Percentiles rank a stretch among this genome's conserved stretches.
Conservation (phyloP, 2,797 vertebrate genomes). For the Astyanax mexicanus region DNA sequence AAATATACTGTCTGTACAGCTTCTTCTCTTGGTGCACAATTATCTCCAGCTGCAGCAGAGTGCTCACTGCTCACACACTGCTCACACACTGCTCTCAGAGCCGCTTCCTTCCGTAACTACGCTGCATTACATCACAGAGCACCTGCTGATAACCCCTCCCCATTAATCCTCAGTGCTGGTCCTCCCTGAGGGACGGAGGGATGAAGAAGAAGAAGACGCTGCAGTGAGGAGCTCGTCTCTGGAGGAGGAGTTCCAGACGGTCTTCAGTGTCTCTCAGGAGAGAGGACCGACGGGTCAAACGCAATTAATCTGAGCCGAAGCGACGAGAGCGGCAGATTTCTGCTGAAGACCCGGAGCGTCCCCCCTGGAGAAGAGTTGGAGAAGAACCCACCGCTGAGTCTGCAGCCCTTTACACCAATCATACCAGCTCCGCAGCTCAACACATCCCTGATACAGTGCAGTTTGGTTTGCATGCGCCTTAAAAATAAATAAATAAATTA, state of each 20-base stretch:
- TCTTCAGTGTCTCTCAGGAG: neutral
- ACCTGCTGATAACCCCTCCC: neutral
- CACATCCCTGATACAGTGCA: no score
- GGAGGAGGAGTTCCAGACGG: neutral
- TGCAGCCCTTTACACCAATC: neutral
- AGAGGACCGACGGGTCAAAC: neutral
- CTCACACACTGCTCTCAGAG: no score
- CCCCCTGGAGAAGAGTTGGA: neutral
- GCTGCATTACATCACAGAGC: no score
- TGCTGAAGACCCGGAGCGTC: neutral
- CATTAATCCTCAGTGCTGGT: neutral
- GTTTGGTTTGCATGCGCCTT: no score
- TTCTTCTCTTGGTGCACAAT: no score
- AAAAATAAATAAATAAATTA: no score
- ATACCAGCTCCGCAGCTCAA: no score
- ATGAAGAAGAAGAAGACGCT: constrained; percentile 2
- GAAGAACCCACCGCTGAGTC: neutral
- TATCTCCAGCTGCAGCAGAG: neutral
- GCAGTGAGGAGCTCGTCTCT: neutral
- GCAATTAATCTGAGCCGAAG: neutral
- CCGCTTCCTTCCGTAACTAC: no score
- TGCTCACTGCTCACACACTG: no score
- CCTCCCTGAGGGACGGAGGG: neutral
- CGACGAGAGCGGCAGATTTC: neutral
- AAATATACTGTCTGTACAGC: no score